Evolutionary conservation across 2,113 vertebrate species (phyloP).

Genomic region (Echinops telfairi): DNA sequence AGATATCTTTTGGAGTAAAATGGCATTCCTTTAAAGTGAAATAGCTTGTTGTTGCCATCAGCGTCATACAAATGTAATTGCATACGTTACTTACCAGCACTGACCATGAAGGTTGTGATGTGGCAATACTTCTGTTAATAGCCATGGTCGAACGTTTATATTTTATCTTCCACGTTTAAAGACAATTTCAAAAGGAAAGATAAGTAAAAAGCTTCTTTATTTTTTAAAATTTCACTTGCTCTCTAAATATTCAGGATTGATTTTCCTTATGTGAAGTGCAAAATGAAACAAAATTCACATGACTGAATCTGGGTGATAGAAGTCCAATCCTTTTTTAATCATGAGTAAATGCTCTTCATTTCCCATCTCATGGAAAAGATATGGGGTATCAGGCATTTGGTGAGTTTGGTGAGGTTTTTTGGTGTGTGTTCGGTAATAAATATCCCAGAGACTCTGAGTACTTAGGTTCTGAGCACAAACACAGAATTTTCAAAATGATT

Average conservation of each 20-base stretch:
- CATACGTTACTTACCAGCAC: neutral
- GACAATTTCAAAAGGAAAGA: neutral
- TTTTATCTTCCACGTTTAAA: neutral
- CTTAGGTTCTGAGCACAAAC: neutral
- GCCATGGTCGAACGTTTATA: neutral
- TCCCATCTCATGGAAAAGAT: neutral
- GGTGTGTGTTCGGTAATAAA: neutral
- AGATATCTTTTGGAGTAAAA: neutral
- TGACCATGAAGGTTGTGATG: neutral
- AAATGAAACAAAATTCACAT: conserved; percentile 4
- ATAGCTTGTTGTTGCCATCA: neutral
- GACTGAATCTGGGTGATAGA: neutral
- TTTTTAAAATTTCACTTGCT: neutral
- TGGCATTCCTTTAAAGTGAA: neutral
- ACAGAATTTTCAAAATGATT: conserved; percentile 4
- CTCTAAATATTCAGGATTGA: neutral
- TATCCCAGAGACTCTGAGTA: neutral
- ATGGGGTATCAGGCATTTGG: neutral
- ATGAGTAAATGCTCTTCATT: neutral
- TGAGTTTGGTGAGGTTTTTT: no score
- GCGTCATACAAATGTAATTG: neutral
- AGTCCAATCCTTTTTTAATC: neutral
- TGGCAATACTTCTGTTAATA: conserved; percentile 14
- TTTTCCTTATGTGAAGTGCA: neutral
- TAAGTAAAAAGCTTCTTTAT: neutral